phyloP scores from a whole-genome alignment of 2,113 vertebrate species.

The Otolemur garnettii region DNA sequence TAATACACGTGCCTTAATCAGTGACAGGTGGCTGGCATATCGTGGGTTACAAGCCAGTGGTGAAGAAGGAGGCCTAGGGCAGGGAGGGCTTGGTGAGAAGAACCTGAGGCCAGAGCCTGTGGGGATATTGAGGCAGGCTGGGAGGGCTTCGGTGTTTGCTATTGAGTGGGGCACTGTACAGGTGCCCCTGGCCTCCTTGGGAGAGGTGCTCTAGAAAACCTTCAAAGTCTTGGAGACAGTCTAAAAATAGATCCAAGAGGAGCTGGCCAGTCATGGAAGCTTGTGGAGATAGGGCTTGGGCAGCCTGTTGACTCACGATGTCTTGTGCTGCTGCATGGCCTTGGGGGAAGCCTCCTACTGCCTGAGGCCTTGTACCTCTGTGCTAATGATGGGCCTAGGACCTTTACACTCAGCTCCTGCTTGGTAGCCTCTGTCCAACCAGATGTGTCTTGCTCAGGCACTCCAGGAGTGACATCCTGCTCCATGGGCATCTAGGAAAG shows the following conservation, averaged over 20 bases:
- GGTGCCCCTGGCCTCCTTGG: neutral
- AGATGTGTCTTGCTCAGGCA: fast-evolving
- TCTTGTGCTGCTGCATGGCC: neutral
- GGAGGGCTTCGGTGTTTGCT: neutral
- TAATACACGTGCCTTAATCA: neutral
- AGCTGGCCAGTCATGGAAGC: neutral
- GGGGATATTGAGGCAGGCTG: neutral
- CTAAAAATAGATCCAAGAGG: conserved; percentile 55
- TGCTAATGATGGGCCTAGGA: fast-evolving
- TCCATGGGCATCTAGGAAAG: fast-evolving
- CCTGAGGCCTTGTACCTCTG: fast-evolving
- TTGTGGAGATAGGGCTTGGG: neutral
- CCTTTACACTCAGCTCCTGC: neutral
- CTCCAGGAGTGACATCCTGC: neutral
- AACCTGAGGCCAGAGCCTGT: neutral
- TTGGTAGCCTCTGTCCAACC: neutral
- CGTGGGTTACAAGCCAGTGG: neutral
- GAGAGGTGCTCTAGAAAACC: conserved; percentile 48
- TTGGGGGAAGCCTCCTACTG: neutral
- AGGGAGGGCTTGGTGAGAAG: neutral
- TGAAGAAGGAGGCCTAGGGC: neutral
- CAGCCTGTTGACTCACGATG: fast-evolving
- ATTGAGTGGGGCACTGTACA: neutral
- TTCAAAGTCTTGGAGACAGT: neutral
- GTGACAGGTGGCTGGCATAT: fast-evolving